Evolutionary conservation across 2,797 vertebrate species (phyloP).

Genomic region (Pitangus sulphuratus): DNA sequence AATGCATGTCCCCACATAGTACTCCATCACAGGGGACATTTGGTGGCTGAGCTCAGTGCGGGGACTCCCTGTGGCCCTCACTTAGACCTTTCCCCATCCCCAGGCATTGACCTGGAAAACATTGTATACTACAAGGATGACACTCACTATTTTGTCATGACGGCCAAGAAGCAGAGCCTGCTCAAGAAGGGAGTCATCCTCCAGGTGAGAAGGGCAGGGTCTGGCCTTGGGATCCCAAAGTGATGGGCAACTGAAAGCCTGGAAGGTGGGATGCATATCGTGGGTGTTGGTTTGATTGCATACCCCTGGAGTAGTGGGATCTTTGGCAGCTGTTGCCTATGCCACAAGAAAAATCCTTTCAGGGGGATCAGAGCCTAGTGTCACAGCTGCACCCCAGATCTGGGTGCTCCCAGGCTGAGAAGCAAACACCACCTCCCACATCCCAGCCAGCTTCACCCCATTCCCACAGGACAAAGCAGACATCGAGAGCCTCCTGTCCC

Average conservation of each 20-base stretch:
- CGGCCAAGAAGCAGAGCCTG: constrained; percentile 94
- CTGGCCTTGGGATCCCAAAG: accelerated
- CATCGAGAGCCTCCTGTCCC: constrained; percentile 83
- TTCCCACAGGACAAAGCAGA: constrained; percentile 81
- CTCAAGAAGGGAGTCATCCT: constrained; percentile 90
- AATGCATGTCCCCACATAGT: accelerated
- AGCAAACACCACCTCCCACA: neutral
- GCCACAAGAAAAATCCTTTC: neutral
- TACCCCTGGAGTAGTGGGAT: neutral
- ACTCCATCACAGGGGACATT: neutral
- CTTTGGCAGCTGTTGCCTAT: neutral
- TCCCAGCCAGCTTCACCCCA: neutral
- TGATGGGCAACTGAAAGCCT: neutral
- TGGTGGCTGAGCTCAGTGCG: neutral
- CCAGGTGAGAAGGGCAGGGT: constrained; percentile 78
- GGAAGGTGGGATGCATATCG: neutral
- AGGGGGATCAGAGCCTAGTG: neutral
- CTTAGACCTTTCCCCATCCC: neutral
- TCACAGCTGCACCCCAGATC: neutral
- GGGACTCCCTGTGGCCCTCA: neutral
- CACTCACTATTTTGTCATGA: constrained; percentile 98
- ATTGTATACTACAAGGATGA: constrained; percentile 98
- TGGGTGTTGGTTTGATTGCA: neutral
- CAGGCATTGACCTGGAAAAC: constrained; percentile 96
- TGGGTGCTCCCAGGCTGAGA: neutral